Conservation (phyloP, 1,140 invertebrate genomes). For the Antheraea pernyi region DNA sequence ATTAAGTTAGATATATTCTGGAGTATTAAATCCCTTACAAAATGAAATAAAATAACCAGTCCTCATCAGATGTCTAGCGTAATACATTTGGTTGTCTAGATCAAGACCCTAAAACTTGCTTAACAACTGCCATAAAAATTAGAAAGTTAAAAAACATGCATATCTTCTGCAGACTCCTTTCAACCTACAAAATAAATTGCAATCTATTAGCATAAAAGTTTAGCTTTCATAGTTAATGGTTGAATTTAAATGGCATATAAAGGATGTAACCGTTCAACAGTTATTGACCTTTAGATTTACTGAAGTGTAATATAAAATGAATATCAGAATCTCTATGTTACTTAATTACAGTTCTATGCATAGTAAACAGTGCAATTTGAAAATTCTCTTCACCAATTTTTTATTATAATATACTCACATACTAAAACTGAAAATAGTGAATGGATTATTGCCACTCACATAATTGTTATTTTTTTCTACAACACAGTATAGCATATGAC, state of each 20-base stretch:
- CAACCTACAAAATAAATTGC: conserved; percentile 74
- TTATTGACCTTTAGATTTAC: conserved; percentile 42
- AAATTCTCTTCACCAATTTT: too few species aligned
- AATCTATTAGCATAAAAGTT: conserved; percentile 75
- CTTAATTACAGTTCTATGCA: not conserved
- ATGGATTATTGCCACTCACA: too few species aligned
- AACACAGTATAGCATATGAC: too few species aligned
- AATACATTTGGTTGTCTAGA: conserved; percentile 18
- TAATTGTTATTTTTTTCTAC: too few species aligned
- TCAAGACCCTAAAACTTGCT: conserved; percentile 71
- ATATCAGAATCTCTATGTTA: not conserved
- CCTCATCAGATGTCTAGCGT: not conserved
- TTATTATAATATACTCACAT: too few species aligned
- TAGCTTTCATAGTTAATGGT: conserved; percentile 51
- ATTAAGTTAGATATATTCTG: too few species aligned
- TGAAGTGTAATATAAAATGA: conserved; percentile 19
- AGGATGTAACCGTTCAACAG: conserved; percentile 34
- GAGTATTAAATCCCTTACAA: not conserved
- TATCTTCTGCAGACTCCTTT: conserved; percentile 66
- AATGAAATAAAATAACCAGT: not conserved
- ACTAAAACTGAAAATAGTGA: too few species aligned
- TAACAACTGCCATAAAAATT: conserved; percentile 70
- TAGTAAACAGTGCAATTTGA: too few species aligned
- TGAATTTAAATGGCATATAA: conserved; percentile 33
- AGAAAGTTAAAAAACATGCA: conserved; percentile 73